A percentile compares a stretch with the other conserved stretches of the same genome.
Conservation (phyloP, 2,797 vertebrate species). For the Enteromius radiatus region DNA sequence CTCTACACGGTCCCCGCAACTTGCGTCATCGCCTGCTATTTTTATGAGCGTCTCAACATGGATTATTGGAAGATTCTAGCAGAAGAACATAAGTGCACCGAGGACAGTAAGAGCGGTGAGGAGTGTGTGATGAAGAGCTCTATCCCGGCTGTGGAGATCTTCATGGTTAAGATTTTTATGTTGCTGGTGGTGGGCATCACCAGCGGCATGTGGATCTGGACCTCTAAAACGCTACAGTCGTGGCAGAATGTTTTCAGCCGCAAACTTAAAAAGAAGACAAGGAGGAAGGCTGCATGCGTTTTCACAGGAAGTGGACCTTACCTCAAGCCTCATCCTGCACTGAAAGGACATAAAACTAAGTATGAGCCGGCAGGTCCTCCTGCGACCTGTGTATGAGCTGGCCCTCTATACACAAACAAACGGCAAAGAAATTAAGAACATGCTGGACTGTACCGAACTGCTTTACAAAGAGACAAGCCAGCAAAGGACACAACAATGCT, state of each 20-base stretch:
- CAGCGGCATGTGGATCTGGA: constrained; percentile 99
- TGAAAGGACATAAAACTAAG: constrained; percentile 87
- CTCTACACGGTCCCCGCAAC: constrained; percentile 96
- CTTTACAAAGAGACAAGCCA: constrained; percentile 56
- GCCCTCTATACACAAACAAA: constrained; percentile 11
- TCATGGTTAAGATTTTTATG: constrained; percentile 99
- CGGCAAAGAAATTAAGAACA: constrained; percentile 42
- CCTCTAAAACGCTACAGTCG: constrained; percentile 95
- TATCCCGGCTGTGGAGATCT: constrained; percentile 93
- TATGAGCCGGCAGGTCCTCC: constrained; percentile 85
- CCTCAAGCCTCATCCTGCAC: constrained; percentile 89
- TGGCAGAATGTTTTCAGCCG: constrained; percentile 95
- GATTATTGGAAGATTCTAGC: constrained; percentile 91
- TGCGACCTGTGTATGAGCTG: constrained; percentile 89
- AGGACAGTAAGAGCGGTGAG: constrained; percentile 67
- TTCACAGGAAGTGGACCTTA: constrained; percentile 87
- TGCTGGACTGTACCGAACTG: constrained; percentile 35
- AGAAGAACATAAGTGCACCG: constrained; percentile 80
- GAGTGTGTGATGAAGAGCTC: constrained; percentile 91
- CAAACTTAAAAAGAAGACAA: constrained; percentile 86
- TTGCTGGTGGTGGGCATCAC: constrained; percentile 96
- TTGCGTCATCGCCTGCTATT: constrained; percentile 97
- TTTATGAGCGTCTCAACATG: constrained; percentile 96
- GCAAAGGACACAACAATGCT: constrained; percentile 64
- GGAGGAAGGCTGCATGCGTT: constrained; percentile 90